phyloP scores from a whole-genome alignment of 2,113 vertebrate species.

The Regulus satrapa region DNA sequence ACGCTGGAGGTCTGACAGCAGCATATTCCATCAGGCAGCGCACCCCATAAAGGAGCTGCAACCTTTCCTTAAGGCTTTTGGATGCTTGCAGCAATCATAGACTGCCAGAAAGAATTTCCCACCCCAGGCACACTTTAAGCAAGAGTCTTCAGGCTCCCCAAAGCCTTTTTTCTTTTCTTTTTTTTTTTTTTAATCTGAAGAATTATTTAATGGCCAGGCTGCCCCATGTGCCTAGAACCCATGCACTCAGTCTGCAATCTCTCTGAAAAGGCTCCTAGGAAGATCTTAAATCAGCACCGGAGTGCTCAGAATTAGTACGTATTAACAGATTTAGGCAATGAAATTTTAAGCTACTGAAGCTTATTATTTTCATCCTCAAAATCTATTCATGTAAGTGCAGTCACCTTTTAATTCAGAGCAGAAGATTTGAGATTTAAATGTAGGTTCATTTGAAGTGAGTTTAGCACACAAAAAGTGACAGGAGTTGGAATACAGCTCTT shows the following conservation, averaged over 20 bases:
- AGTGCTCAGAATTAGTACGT: neutral
- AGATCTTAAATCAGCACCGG: neutral
- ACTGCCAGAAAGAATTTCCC: neutral
- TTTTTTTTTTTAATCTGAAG: neutral
- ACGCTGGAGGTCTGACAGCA: neutral
- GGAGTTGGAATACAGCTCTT: slow-evolving; percentile 1
- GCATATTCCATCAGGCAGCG: neutral
- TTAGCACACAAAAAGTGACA: slow-evolving; percentile 34
- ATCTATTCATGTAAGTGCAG: slow-evolving; percentile 15
- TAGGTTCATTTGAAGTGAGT: slow-evolving; percentile 12
- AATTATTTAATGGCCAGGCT: neutral
- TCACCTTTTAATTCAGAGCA: slow-evolving; percentile 43
- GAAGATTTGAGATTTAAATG: slow-evolving; percentile 34
- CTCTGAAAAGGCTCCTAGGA: neutral
- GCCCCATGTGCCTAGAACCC: neutral
- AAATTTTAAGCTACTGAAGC: slow-evolving; percentile 8
- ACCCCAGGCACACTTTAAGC: neutral
- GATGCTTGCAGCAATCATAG: neutral
- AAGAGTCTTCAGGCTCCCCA: neutral
- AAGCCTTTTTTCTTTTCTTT: neutral
- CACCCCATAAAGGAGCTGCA: neutral
- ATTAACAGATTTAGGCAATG: slow-evolving; percentile 34
- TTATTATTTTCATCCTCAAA: slow-evolving; percentile 45
- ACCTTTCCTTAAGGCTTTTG: neutral
- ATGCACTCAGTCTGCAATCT: neutral